Conservation (phyloP, 2,888 invertebrate species). For the Temnothorax ravouxi region DNA sequence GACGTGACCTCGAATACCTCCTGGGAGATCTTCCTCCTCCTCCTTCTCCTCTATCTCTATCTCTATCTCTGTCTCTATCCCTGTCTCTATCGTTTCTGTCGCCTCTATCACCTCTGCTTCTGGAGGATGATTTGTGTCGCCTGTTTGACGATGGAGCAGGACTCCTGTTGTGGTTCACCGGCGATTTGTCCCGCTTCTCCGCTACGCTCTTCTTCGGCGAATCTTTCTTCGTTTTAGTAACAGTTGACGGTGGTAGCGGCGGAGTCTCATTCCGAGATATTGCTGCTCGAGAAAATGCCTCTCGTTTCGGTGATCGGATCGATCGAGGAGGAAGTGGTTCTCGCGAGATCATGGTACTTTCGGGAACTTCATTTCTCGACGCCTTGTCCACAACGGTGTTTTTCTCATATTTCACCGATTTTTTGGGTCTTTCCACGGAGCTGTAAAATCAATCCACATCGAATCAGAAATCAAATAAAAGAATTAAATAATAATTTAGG, state of each 20-base stretch:
- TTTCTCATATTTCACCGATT: constrained; percentile 79
- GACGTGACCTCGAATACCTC: constrained; percentile 79
- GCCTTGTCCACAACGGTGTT: constrained; percentile 60
- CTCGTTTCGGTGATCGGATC: constrained; percentile 78
- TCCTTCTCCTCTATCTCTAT: not conserved
- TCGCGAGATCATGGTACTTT: constrained; percentile 65
- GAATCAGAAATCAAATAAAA: not conserved
- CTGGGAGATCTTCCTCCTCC: constrained; percentile 75
- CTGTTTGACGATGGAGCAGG: constrained; percentile 76
- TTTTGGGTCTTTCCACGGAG: constrained; percentile 82
- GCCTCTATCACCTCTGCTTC: constrained; percentile 71
- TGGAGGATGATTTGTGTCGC: constrained; percentile 73
- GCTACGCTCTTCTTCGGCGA: constrained; percentile 62
- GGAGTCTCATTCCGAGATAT: constrained; percentile 73
- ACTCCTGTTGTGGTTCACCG: constrained; percentile 78
- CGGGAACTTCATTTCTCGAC: constrained; percentile 71
- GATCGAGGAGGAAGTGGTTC: constrained; percentile 65
- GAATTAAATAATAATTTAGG: not conserved
- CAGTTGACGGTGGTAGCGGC: constrained; percentile 40
- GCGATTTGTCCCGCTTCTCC: constrained; percentile 78
- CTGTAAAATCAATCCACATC: constrained; percentile 65
- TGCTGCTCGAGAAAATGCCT: constrained; percentile 45
- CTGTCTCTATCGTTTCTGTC: constrained; percentile 4
- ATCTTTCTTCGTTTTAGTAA: constrained; percentile 73
- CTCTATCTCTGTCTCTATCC: not conserved